Percentiles rank a stretch among this genome's conserved stretches.
These are phyloP conservation scores for Microtus ochrogaster DNA, from an alignment of 2,113 vertebrate genomes.

Conservation along the genomic window DNA sequence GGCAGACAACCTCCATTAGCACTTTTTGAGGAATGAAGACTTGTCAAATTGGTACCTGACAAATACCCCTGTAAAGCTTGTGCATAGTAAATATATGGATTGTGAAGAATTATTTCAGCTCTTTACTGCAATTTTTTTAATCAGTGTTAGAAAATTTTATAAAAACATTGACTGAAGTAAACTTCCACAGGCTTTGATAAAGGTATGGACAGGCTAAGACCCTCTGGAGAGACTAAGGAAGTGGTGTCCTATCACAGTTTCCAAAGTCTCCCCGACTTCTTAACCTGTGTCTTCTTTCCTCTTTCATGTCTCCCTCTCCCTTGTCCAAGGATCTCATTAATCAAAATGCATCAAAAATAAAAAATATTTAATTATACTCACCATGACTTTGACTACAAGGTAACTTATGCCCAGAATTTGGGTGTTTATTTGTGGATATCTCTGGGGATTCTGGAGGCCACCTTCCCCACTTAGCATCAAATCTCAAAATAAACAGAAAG, in stretches of 20 bases:
- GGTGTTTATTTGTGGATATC: not conserved
- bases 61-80: not conserved
- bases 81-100: not conserved
- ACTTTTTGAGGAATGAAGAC: not conserved
- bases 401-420: not conserved
- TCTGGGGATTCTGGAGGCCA: not conserved
- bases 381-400: not conserved
- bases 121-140: not conserved
- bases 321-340: not conserved
- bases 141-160: not conserved
- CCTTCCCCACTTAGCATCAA: not conserved
- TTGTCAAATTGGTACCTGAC: slow-evolving; percentile 13
- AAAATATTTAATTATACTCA: not conserved
- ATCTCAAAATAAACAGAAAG: not conserved
- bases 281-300: rapidly evolving
- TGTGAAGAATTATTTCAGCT: not conserved
- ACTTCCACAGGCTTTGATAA: not conserved
- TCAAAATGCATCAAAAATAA: not conserved
- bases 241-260: not conserved
- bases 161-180: not conserved
- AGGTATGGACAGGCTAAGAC: not conserved
- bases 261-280: not conserved
- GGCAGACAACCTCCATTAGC: not conserved
- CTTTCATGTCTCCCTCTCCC: not conserved
- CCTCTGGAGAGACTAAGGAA: not conserved